Evolutionary conservation across 2,113 vertebrate genomes (phyloP).

Genomic region (Oryzias melastigma): DNA sequence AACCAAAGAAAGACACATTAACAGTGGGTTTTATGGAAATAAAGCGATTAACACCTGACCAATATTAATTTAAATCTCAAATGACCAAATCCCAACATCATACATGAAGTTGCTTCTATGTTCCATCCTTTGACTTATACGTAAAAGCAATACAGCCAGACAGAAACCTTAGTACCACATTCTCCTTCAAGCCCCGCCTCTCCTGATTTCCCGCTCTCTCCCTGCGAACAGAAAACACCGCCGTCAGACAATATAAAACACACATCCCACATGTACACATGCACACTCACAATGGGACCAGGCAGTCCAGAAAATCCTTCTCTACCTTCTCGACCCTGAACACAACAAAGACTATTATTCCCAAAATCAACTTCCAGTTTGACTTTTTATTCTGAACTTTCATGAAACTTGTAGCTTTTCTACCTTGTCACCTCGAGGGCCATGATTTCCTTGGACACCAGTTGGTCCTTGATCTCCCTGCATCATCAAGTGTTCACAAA

Average conservation of each 20-base stretch:
- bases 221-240: constrained; percentile 57
- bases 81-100: too few relatives aligned
- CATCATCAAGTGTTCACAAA: neutral
- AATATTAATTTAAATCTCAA: too few relatives aligned
- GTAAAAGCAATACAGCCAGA: constrained; percentile 52
- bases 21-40: too few relatives aligned
- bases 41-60: too few relatives aligned
- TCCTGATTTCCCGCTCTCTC: constrained; percentile 75
- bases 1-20: constrained; percentile 8
- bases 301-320: constrained; percentile 70
- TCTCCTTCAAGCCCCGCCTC: constrained; percentile 74
- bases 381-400: neutral
- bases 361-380: too few relatives aligned
- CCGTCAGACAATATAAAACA: neutral
- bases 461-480: constrained; percentile 69
- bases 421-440: constrained; percentile 73
- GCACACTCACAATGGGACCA: constrained; percentile 71
- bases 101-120: too few relatives aligned
- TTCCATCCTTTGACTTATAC: neutral
- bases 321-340: constrained; percentile 69
- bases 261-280: neutral
- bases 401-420: neutral
- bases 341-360: neutral
- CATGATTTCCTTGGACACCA: constrained; percentile 64
- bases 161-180: constrained; percentile 81